A percentile compares a stretch with the other conserved stretches of the same genome.
Evolutionary conservation across 2,888 invertebrate genomes (phyloP).

Genomic region (Dromius quadrimaculatus): DNA sequence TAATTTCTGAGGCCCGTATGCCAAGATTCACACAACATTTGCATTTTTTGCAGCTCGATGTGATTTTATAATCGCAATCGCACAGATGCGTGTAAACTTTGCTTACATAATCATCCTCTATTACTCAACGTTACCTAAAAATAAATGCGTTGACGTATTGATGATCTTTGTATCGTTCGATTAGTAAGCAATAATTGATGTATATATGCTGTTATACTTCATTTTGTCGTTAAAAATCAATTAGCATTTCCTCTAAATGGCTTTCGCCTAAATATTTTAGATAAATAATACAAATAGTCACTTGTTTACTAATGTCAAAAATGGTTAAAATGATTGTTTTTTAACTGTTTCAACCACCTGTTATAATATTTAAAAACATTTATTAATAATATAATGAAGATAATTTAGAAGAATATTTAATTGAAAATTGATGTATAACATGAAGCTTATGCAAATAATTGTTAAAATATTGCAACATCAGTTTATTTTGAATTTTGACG

Average conservation of each 20-base stretch:
- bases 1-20: slow-evolving; percentile 10
- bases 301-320: slow-evolving; percentile 9
- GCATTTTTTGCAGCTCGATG: slow-evolving; percentile 34
- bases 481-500: slow-evolving; percentile 46
- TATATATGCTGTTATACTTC: not conserved
- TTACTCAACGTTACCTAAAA: slow-evolving; percentile 46
- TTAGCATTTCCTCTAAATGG: slow-evolving; percentile 6
- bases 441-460: slow-evolving; percentile 18
- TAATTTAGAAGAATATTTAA: too few relatives aligned
- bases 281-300: not conserved
- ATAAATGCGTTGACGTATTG: slow-evolving; percentile 43
- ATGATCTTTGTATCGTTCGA: slow-evolving; percentile 26
- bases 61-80: slow-evolving; percentile 45
- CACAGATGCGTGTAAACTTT: slow-evolving; percentile 24
- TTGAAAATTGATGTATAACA: too few relatives aligned
- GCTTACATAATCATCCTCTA: slow-evolving; percentile 37
- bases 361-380: too few relatives aligned
- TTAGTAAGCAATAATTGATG: slow-evolving; percentile 28
- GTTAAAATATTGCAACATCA: slow-evolving; percentile 33
- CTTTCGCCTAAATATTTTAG: slow-evolving; percentile 24
- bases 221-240: slow-evolving; percentile 18
- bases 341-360: slow-evolving; percentile 15
- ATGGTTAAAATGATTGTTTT: slow-evolving; percentile 10
- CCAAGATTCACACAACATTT: slow-evolving; percentile 45
- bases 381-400: too few relatives aligned